Percentiles rank a stretch among this genome's conserved stretches.
Conservation (phyloP, 1,140 invertebrate genomes). For the Thaumetopoea pityocampa region DNA sequence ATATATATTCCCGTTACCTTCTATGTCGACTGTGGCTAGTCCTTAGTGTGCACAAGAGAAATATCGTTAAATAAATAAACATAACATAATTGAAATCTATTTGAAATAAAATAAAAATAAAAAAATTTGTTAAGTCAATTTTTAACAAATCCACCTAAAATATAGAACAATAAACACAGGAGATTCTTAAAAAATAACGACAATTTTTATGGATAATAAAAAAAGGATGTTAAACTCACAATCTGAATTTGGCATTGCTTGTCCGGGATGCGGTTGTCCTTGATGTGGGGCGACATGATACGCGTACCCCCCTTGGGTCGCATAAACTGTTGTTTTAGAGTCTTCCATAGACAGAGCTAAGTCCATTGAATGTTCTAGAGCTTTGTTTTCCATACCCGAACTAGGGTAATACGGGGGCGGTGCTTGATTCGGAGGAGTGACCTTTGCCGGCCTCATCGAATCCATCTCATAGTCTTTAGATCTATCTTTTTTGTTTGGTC, state of each 20-base stretch:
- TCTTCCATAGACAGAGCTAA: conserved; percentile 87
- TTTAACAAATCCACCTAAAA: not conserved
- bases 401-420: conserved; percentile 90
- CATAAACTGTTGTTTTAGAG: conserved; percentile 87
- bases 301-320: conserved; percentile 88
- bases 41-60: conserved; percentile 62
- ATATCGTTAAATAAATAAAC: conserved; percentile 30
- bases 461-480: conserved; percentile 95
- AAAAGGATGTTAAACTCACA: conserved; percentile 76
- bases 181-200: not conserved
- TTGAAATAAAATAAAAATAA: conserved; percentile 11
- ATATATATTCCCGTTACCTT: conserved; percentile 48
- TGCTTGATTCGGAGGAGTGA: conserved; percentile 86
- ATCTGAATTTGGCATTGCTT: conserved; percentile 84
- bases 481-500: conserved; percentile 86
- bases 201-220: too few species aligned
- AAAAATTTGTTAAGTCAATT: not conserved
- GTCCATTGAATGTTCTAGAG: conserved; percentile 90
- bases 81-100: conserved; percentile 8
- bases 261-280: conserved; percentile 44
- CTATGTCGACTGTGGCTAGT: conserved; percentile 58
- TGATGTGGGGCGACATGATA: conserved; percentile 81
- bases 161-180: conserved; percentile 1
- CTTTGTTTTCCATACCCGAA: conserved; percentile 93
- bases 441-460: conserved; percentile 86